Evolutionary conservation across 2,113 vertebrate genomes (phyloP), one percentile per base, ranked within the genome.

Genomic region (Delphinus delphis): DNA sequence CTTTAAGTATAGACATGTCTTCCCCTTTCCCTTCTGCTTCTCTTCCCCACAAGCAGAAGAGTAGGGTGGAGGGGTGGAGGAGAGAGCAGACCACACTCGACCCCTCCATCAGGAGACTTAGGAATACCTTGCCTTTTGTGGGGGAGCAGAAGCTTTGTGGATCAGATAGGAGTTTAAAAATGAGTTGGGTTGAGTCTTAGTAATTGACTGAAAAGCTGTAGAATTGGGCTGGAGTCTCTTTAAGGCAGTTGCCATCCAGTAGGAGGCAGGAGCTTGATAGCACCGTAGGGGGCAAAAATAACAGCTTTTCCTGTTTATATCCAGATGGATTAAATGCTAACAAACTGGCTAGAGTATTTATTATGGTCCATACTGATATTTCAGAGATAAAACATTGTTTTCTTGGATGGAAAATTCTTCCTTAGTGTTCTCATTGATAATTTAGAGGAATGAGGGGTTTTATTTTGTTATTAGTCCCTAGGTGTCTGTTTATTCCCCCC

Each of bases 381-480:
- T 68, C 55, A 90, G 81, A 70, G 74, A 38, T 73, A 68, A 95
- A 79, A 71, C n/a, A 4, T 28, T 63, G 4, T 95, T 58, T 60
- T 92, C 18, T 77, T 82, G 74, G 53, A 14, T 96, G 47, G 38
- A 68, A 80, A 88, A 68, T 33, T 91, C 58, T 93, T 82, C 67
- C 17, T 94, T 73, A 31, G 26, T 85, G 47, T 86, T 90, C 65
- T 90, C 58, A 63, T 71, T 82, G 83, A 36, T 71, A 90, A 47
- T 25, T 95, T 90, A 95, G 58, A 80, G 18, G 50, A 23, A 67
- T 20, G 25, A 31, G 38, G 20, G 28, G 38, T 96, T 92, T 92
- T 60, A 11, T 58, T 76, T 92, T 94, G 33, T 80, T 92, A 94
- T 92, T 55, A 88, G 90, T 92, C 41, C 68, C 38, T 80, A 74